These are phyloP conservation scores for Pelobates cultripes DNA, from an alignment of 2,797 vertebrate species.

Conservation along the genomic window DNA sequence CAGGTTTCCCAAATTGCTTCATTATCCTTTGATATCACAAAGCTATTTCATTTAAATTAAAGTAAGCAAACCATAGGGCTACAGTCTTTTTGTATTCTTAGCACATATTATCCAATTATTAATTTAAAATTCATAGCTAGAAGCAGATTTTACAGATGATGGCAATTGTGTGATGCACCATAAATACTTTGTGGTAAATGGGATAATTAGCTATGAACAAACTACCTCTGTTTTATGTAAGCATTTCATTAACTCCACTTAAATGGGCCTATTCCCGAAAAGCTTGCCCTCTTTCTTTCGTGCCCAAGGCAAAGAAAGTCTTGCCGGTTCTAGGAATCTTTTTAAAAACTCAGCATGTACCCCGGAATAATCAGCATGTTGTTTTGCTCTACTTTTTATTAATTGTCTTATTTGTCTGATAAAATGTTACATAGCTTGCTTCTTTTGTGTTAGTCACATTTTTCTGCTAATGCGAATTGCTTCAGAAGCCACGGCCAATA, in stretches of 20 bases:
- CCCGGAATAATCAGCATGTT: background rate
- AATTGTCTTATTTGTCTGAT: background rate
- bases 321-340: background rate
- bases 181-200: slow-evolving; percentile 40
- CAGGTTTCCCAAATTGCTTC: slow-evolving; percentile 21
- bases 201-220: slow-evolving; percentile 34
- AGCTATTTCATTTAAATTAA: slow-evolving; percentile 14
- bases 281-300: background rate
- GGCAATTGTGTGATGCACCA: slow-evolving; percentile 24
- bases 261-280: background rate
- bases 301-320: background rate
- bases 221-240: slow-evolving; percentile 18
- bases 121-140: slow-evolving; percentile 17
- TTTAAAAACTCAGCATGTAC: background rate
- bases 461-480: too few relatives aligned
- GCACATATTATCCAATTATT: slow-evolving; percentile 31
- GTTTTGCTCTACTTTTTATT: background rate
- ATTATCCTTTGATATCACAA: background rate
- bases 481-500: too few relatives aligned
- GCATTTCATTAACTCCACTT: background rate
- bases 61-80: background rate
- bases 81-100: background rate
- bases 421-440: background rate
- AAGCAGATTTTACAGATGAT: slow-evolving; percentile 22
- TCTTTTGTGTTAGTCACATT: too few relatives aligned